These are phyloP conservation scores for Ornithorhynchus anatinus DNA, from an alignment of 2,113 vertebrate genomes.

Conservation along the genomic window DNA sequence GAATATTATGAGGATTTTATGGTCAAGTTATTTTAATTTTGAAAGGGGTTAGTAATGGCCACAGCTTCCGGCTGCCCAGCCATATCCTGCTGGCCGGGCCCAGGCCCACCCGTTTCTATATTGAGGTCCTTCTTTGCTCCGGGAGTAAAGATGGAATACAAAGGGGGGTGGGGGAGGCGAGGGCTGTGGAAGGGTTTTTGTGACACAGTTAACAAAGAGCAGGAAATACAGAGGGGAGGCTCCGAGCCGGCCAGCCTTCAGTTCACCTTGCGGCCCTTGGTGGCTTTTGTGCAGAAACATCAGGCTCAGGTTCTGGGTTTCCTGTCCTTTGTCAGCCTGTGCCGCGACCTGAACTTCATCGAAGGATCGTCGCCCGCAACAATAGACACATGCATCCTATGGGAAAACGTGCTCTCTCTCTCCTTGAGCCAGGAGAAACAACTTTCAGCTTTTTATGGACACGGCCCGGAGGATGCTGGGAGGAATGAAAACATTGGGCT, in stretches of 20 bases:
- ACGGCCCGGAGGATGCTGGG: neutral
- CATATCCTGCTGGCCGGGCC: slow-evolving; percentile 35
- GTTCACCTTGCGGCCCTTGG: slow-evolving; percentile 49
- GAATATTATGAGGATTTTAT: neutral
- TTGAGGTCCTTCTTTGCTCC: slow-evolving; percentile 45
- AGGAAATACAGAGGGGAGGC: slow-evolving; percentile 53
- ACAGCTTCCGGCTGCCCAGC: slow-evolving; percentile 34
- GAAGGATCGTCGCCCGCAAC: slow-evolving; percentile 30
- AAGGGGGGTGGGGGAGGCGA: slow-evolving; percentile 51
- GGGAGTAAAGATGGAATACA: slow-evolving; percentile 49
- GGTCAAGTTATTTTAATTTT: neutral
- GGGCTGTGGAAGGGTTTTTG: slow-evolving; percentile 20
- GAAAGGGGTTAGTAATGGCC: neutral
- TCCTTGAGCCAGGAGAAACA: neutral
- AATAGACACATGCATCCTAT: slow-evolving; percentile 57
- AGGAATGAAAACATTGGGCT: neutral
- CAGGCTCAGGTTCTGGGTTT: slow-evolving; percentile 47
- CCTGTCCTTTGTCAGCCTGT: slow-evolving; percentile 62
- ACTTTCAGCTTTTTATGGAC: slow-evolving; percentile 49
- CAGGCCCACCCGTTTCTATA: slow-evolving; percentile 59
- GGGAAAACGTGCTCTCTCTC: slow-evolving; percentile 47
- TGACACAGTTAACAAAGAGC: slow-evolving; percentile 48
- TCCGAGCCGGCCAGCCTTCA: slow-evolving; percentile 5
- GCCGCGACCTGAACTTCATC: slow-evolving; percentile 46
- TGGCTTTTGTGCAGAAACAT: slow-evolving; percentile 52